Conservation (phyloP, 2,888 invertebrate genomes). For the Hyalella azteca region DNA sequence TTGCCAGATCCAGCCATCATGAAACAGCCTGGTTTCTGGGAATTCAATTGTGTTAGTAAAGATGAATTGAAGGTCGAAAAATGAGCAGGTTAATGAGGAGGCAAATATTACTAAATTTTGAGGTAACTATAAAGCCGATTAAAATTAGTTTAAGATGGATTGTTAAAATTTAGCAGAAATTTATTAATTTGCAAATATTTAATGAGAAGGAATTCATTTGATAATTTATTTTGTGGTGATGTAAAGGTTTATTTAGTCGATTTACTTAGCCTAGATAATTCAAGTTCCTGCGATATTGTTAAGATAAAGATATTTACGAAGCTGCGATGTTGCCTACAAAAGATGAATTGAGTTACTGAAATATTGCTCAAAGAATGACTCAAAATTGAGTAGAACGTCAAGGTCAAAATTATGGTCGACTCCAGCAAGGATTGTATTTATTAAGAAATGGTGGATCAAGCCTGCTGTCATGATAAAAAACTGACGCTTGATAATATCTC, state of each 20-base stretch:
- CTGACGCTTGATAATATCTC: background rate
- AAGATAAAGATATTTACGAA: background rate
- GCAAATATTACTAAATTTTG: background rate
- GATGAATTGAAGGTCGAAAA: background rate
- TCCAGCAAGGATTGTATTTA: no score
- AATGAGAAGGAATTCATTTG: background rate
- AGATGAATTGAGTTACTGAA: no score
- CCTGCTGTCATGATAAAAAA: no score
- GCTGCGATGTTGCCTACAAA: no score
- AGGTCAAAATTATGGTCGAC: no score
- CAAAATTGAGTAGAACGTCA: no score
- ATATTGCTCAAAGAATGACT: no score
- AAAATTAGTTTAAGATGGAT: background rate
- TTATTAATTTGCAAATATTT: background rate
- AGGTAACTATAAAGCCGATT: background rate
- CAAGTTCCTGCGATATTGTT: background rate
- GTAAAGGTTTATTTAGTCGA: background rate
- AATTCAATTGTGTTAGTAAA: background rate
- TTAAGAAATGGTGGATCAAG: no score
- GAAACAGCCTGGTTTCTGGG: background rate
- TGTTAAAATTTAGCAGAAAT: background rate
- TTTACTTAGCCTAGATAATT: background rate
- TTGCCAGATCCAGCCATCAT: background rate
- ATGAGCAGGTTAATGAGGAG: background rate
- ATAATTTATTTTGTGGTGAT: background rate